Conservation (phyloP, 2,888 invertebrate genomes). For the Chloroclystis v-ata region DNA sequence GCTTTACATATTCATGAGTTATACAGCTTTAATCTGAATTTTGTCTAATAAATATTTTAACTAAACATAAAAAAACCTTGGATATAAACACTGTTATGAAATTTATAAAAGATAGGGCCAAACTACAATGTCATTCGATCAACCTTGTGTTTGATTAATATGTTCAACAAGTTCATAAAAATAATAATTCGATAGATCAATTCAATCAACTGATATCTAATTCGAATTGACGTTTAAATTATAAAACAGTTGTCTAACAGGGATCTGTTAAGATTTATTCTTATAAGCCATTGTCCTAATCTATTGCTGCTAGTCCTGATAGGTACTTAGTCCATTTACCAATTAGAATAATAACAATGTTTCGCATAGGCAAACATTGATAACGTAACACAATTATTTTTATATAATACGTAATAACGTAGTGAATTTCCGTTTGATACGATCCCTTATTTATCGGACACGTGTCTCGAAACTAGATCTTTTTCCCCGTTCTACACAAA, state of each 20-base stretch:
- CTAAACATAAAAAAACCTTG: conserved; percentile 41
- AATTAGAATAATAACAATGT: conserved; percentile 34
- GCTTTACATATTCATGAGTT: conserved; percentile 36
- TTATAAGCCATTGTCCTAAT: too few species aligned
- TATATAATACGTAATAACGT: neutral
- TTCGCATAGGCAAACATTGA: conserved; percentile 42
- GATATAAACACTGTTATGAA: conserved; percentile 40
- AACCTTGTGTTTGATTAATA: conserved; percentile 30
- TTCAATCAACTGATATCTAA: conserved; percentile 6
- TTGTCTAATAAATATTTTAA: conserved; percentile 36
- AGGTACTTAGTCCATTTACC: too few species aligned
- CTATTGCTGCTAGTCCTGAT: too few species aligned
- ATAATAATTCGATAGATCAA: conserved; percentile 10
- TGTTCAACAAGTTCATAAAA: conserved; percentile 7
- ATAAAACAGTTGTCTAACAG: conserved; percentile 4
- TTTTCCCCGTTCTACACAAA: conserved; percentile 41
- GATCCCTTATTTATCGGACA: conserved; percentile 49
- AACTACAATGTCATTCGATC: conserved; percentile 20
- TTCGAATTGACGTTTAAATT: conserved; percentile 1
- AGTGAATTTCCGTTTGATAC: conserved; percentile 38
- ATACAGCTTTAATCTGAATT: conserved; percentile 29
- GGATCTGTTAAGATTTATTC: conserved; percentile 1
- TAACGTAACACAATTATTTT: conserved; percentile 32
- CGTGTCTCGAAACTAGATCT: conserved; percentile 48
- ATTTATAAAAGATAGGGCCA: conserved; percentile 29